phyloP scores from a whole-genome alignment of 2,888 invertebrate species.

The Tetragonisca angustula region DNA sequence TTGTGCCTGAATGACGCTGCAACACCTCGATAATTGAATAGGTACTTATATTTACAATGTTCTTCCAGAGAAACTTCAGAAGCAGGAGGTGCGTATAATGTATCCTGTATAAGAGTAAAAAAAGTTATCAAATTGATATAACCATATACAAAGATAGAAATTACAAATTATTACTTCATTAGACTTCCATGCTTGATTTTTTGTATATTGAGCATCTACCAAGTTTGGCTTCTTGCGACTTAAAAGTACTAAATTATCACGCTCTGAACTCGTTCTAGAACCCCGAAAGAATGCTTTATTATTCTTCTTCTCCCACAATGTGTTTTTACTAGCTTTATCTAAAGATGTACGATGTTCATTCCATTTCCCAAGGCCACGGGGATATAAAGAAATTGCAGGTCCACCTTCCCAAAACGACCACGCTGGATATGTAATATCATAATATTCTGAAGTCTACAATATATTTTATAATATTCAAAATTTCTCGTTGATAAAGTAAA shows the following conservation, averaged over 20 bases:
- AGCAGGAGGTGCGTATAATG: conserved; percentile 93
- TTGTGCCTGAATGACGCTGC: conserved; percentile 99
- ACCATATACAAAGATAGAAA: neutral
- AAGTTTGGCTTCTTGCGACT: conserved; percentile 90
- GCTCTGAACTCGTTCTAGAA: conserved; percentile 95
- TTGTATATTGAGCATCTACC: conserved; percentile 97
- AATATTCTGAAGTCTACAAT: conserved; percentile 88
- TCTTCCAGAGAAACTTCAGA: conserved; percentile 94
- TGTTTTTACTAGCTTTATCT: conserved; percentile 87
- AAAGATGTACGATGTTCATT: conserved; percentile 92
- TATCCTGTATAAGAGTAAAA: conserved; percentile 87
- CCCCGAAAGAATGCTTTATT: conserved; percentile 94
- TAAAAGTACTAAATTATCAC: conserved; percentile 94
- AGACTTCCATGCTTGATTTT: conserved; percentile 99
- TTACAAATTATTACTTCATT: conserved; percentile 87
- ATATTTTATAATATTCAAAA: conserved; percentile 59
- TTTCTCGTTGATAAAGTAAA: conserved; percentile 17
- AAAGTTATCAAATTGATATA: conserved; percentile 7
- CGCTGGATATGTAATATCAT: conserved; percentile 97
- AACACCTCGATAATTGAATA: conserved; percentile 98
- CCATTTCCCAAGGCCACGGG: conserved; percentile 97
- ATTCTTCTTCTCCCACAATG: conserved; percentile 92
- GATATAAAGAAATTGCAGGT: conserved; percentile 97
- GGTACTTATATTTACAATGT: conserved; percentile 96
- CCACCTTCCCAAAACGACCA: conserved; percentile 99